phyloP scores from a whole-genome alignment of 2,797 vertebrate species.

The Eremophila alpestris region DNA sequence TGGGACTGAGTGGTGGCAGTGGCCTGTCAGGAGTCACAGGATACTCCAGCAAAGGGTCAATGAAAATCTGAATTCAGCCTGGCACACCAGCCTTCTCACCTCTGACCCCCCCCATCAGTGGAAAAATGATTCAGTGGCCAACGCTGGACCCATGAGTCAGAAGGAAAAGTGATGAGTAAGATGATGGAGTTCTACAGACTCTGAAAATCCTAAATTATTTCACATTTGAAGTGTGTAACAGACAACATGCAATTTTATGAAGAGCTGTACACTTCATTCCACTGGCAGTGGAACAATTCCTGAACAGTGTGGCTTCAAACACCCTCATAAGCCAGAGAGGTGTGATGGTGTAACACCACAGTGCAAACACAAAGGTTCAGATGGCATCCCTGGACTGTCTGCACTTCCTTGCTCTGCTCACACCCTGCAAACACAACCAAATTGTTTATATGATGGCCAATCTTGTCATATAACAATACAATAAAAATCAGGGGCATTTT shows the following conservation, averaged over 20 bases:
- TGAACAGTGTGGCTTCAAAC: neutral
- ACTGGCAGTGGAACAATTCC: neutral
- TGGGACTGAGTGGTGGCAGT: neutral
- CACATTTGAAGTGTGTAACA: too few species aligned
- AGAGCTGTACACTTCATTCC: neutral
- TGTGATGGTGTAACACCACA: neutral
- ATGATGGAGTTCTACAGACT: neutral
- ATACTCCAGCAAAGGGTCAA: neutral
- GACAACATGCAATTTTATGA: neutral
- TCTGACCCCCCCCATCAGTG: neutral
- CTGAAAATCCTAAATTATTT: neutral
- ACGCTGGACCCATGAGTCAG: neutral
- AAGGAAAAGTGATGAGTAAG: neutral
- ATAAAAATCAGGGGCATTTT: neutral
- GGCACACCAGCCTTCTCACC: neutral
- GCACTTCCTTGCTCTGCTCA: neutral
- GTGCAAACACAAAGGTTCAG: neutral
- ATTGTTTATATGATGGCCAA: neutral
- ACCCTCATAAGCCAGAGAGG: neutral
- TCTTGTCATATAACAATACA: neutral
- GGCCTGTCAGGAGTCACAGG: neutral
- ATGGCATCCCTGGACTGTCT: neutral
- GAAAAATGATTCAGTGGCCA: neutral
- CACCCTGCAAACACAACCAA: neutral
- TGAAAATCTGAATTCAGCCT: neutral